Evolutionary conservation across 2,113 vertebrate species (phyloP).

Genomic region (Alces alces): DNA sequence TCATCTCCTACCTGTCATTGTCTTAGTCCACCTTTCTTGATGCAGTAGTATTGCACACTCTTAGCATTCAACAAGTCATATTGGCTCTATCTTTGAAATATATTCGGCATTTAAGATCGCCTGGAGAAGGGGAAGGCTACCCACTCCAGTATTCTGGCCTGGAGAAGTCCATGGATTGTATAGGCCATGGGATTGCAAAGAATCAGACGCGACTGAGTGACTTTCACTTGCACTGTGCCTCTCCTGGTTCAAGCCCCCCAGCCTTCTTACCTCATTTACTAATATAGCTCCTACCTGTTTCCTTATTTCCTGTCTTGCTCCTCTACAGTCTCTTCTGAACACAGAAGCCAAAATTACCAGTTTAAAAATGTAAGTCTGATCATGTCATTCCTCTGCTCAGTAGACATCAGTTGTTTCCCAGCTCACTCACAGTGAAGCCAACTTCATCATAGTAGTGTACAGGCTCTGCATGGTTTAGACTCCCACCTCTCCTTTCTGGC

Average conservation of each 20-base stretch:
- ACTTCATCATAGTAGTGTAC: neutral
- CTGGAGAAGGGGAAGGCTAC: neutral
- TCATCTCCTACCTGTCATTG: neutral
- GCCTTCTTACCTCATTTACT: neutral
- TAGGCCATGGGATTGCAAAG: neutral
- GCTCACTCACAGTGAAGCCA: neutral
- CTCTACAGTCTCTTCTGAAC: neutral
- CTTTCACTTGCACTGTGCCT: neutral
- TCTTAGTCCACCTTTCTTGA: neutral
- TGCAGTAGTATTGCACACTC: neutral
- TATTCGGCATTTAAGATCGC: neutral
- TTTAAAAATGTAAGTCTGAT: constrained; percentile 6
- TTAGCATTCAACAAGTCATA: neutral
- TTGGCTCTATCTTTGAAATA: neutral
- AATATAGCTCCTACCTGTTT: neutral
- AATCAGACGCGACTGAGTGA: neutral
- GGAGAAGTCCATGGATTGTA: neutral
- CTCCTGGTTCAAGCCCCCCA: neutral
- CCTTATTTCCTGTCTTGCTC: neutral
- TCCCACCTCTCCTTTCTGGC: neutral
- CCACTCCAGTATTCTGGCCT: neutral
- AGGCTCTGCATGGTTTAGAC: neutral
- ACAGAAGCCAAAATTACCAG: neutral
- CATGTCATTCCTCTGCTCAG: neutral
- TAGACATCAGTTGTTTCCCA: neutral